Evolutionary conservation across 2,113 vertebrate genomes (phyloP).

Genomic region (Peromyscus polionotus): DNA sequence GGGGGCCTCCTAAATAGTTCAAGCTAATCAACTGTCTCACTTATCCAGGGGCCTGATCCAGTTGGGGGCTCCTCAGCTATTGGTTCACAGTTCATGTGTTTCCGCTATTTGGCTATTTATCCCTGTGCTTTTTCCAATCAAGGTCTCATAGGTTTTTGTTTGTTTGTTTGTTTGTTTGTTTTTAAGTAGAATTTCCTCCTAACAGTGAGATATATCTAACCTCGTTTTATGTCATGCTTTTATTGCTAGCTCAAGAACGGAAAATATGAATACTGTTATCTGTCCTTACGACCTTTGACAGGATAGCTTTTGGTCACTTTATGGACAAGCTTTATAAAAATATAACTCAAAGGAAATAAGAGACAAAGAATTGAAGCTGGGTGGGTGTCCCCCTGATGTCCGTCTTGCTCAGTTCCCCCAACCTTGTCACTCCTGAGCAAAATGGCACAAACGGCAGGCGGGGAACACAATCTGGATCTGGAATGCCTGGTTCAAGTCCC

Average conservation of each 20-base stretch:
- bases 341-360: slow-evolving; percentile 1
- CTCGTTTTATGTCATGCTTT: neutral
- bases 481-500: neutral
- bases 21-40: too few relatives aligned
- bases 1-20: too few relatives aligned
- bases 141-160: too few relatives aligned
- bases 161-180: too few relatives aligned
- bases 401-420: neutral
- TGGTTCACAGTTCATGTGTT: too few relatives aligned
- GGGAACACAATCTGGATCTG: neutral
- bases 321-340: slow-evolving; percentile 14
- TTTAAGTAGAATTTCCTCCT: neutral
- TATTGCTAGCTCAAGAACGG: slow-evolving; percentile 7
- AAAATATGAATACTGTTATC: neutral
- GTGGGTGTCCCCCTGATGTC: neutral
- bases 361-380: neutral
- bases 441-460: neutral
- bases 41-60: too few relatives aligned
- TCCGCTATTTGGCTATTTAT: too few relatives aligned
- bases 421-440: neutral
- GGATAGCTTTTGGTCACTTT: neutral
- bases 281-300: slow-evolving; percentile 3
- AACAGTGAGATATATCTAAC: neutral
- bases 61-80: too few relatives aligned
- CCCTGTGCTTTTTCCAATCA: too few relatives aligned